These are phyloP conservation scores for Plecturocebus donacophilus DNA, from an alignment of 2,113 vertebrate species.

Conservation along the genomic window DNA sequence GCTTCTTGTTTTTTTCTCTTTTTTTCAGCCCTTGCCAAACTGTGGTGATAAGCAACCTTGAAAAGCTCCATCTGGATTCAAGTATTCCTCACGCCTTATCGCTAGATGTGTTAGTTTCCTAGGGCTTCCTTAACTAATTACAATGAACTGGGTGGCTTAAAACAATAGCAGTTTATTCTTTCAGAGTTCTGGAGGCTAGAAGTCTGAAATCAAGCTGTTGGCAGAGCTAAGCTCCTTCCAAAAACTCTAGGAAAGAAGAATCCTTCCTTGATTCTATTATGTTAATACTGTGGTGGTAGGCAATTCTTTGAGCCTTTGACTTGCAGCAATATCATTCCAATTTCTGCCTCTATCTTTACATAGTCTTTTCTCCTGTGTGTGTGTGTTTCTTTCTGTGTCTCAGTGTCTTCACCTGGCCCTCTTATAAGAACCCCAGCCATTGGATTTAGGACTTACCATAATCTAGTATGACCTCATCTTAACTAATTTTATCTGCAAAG, in stretches of 20 bases:
- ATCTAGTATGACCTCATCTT: slow-evolving; percentile 4
- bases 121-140: background rate
- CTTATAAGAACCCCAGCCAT: background rate
- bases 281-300: too few relatives aligned
- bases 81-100: background rate
- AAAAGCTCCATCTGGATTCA: background rate
- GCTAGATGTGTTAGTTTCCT: background rate
- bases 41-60: background rate
- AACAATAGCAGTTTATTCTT: background rate
- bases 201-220: background rate
- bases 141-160: background rate
- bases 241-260: background rate
- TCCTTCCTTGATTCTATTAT: background rate
- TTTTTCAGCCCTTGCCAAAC: background rate
- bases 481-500: background rate
- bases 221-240: background rate
- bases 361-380: background rate
- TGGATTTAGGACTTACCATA: background rate
- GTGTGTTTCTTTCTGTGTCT: background rate
- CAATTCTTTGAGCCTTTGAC: background rate
- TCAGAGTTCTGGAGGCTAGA: background rate
- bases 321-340: background rate
- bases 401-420: background rate
- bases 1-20: background rate
- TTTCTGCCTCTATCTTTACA: background rate